A percentile compares a stretch with the other conserved stretches of the same genome.
Evolutionary conservation across 2,113 vertebrate species (phyloP).

Genomic region (Eulemur macaco): DNA sequence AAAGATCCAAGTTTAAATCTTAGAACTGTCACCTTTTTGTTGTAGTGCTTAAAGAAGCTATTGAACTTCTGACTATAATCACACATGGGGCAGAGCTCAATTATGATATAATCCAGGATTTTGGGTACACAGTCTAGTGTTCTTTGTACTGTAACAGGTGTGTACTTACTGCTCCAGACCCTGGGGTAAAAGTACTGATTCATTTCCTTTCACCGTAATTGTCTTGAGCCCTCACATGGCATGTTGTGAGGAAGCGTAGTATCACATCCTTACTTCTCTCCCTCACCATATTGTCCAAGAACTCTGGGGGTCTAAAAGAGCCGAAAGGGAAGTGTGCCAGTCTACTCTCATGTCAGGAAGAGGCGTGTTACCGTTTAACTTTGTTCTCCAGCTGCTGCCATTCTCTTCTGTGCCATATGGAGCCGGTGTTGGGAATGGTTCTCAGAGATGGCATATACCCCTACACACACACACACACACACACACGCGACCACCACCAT

Average conservation of each 20-base stretch:
- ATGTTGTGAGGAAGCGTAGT: background rate
- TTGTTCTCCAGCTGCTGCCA: background rate
- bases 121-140: background rate
- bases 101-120: background rate
- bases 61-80: background rate
- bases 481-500: too few relatives aligned
- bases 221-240: background rate
- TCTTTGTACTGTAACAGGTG: background rate
- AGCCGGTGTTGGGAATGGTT: background rate
- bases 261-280: background rate
- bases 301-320: background rate
- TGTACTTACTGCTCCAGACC: background rate
- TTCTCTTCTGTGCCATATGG: background rate
- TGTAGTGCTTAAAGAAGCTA: background rate
- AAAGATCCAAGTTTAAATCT: background rate
- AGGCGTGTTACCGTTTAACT: background rate
- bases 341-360: background rate
- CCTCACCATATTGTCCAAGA: background rate
- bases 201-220: background rate
- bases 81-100: background rate
- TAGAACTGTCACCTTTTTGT: background rate
- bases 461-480: background rate
- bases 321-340: background rate
- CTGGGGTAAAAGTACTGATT: background rate
- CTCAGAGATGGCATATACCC: background rate